A percentile compares a stretch with the other conserved stretches of the same genome.
Evolutionary conservation across 2,888 invertebrate genomes (phyloP).

Genomic region (Leptogaster cylindrica): DNA sequence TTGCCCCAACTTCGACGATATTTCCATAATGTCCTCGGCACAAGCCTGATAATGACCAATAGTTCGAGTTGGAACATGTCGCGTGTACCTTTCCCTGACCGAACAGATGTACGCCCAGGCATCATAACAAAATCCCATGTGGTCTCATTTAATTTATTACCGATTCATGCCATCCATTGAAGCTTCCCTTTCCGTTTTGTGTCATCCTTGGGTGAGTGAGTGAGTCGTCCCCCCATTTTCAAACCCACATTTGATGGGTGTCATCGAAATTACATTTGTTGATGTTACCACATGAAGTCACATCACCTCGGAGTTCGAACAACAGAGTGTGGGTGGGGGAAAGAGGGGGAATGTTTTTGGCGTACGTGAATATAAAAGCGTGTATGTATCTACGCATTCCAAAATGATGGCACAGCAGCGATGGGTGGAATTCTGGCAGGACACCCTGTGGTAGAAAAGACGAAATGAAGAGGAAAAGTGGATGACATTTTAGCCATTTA

Average conservation of each 20-base stretch:
- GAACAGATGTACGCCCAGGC: slow-evolving; percentile 5
- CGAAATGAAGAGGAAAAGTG: slow-evolving; percentile 39
- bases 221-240: neutral
- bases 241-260: slow-evolving; percentile 39
- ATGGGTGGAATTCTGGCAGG: neutral
- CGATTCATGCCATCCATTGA: slow-evolving; percentile 43
- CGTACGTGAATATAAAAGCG: slow-evolving; percentile 39
- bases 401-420: neutral
- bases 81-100: slow-evolving; percentile 1
- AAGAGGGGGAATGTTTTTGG: too few species aligned
- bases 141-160: slow-evolving; percentile 47
- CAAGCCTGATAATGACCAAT: slow-evolving; percentile 20
- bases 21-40: slow-evolving; percentile 1
- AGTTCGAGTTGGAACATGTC: slow-evolving; percentile 3
- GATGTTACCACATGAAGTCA: slow-evolving; percentile 36
- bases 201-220: neutral
- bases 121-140: slow-evolving; percentile 45
- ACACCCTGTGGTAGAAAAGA: slow-evolving; percentile 18
- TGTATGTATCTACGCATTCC: slow-evolving; percentile 37
- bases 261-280: slow-evolving; percentile 43
- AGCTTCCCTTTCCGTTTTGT: neutral
- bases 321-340: too few species aligned
- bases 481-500: slow-evolving; percentile 43
- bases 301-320: slow-evolving; percentile 5
- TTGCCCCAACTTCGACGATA: slow-evolving; percentile 19